Base-by-base conservation (phyloP, 2,113 vertebrate species). In the Centropus bengalensis region DNA sequence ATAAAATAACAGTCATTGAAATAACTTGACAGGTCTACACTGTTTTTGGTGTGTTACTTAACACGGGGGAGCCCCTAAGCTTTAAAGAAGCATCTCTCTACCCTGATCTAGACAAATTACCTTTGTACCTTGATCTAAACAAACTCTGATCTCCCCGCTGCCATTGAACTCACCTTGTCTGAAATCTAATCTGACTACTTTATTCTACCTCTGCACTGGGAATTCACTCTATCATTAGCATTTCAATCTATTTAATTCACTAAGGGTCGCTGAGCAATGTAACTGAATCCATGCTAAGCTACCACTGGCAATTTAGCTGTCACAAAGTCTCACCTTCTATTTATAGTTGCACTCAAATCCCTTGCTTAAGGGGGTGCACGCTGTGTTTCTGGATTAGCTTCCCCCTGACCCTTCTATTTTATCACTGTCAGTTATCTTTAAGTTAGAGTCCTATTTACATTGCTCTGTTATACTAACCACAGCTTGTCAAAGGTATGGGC, bases 201-300 rank as follows among this genome's bases (percentile, higher is more conserved):
- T 93, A 93, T 95, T 94, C 86, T 94, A 93, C 96, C 93, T 92
- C 93, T 95, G 93, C 86, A 80, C 78, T 95, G 95, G 96, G 94
- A 95, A 96, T 97, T 95, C 88, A 91, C 92, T 94, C 93, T 95
- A 83, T 95, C 95, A 97, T 96, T 96, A 96, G 95, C 95, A 97
- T 97, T 97, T 97, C 97, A 97, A 96, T 97, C 93, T 97, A 67
- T 97, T 97, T 97, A 97, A 97, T 96, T 97, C 96, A 96, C 95
- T 84, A 93, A 96, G 96, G 96, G 92, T 96, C 58, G 90, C 91
- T 68, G 94, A 96, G 96, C 95, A 94, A 91, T 91, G 96, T 95
- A 96, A 97, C 95, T 0, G 28, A 94, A 96, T 91, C 92, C 94
- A 58, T 62, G 89, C 92, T 95, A 96, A 97, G 86, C 90, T 68